Evolutionary conservation across 2,113 vertebrate genomes (phyloP), one percentile per base, ranked within the genome.

Genomic region (Calonectris borealis): DNA sequence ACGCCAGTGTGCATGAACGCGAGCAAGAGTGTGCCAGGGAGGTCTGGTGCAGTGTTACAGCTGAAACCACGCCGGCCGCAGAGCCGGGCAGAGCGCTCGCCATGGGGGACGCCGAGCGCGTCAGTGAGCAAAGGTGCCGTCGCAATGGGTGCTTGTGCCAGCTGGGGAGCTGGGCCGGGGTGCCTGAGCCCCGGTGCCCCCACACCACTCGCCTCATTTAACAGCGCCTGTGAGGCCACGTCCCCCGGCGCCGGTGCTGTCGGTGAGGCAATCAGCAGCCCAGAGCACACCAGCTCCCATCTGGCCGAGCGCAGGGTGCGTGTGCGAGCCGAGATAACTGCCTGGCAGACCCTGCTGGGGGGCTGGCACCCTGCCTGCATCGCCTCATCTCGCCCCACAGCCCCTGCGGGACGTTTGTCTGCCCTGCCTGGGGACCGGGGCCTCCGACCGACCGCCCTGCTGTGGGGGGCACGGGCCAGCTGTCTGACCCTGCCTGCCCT

Each of bases 261-360:
- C 22, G 40, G 62, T 54, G 93, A 40, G 76, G 76, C 94, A 94
- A 97, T 96, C 96, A 85, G 93, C 93, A 71, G 70, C 66, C 13
- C 89, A 34, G 91, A 52, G 58, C 57, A 0, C 57, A 68, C 75
- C 84, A 52, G 87, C 40, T 91, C 87, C 36, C 96, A 96, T 96
- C 95, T 95, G 91, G 20, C 77, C 3, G 14, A 4, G 19, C 4
- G 9, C 95, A 95, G 83, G 29, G 69, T 91, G 94, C 24, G 61
- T 87, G 95, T 97, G 96, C 2, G 49, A 94, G 44, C 36, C 0
- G 61, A 96, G 96, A 97, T 97, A 97, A 97, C 81, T 51, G 52
- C 81, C 81, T n/a, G 0, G 48, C 70, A 52, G 73, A 82, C 69
- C 65, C 84, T 82, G 86, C 38, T 4, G 27, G 44, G 79, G 90